Evolutionary conservation across 2,797 vertebrate species (phyloP), one percentile per base, ranked within the genome.

Genomic region (Nasua narica): DNA sequence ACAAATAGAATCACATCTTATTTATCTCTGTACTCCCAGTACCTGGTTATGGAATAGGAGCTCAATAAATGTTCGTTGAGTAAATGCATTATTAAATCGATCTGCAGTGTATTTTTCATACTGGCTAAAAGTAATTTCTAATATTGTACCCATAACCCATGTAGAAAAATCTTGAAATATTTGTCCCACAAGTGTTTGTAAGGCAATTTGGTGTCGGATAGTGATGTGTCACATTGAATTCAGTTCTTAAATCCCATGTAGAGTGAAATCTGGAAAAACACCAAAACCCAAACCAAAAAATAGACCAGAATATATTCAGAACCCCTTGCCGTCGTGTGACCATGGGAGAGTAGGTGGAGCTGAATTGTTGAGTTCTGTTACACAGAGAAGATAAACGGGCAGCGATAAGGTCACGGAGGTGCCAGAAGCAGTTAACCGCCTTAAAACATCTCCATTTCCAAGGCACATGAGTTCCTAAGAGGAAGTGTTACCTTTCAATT

Each of bases 381-480:
- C 18, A 69, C 0, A 79, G 14, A 70, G 12, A 83, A 35, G 35
- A 77, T 46, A 90, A 91, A 95, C 37, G n/a, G 91, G 60, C 72
- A 79, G 77, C 8, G 15, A 81, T 0, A 62, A 21, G n/a, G 40
- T 50, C 56, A 72, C 70, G 35, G 32, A 91, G 29, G 54, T 91
- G 70, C 21, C 77, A 91, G 50, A 89, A 97, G 79, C n/a, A 56
- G 83, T 90, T 60, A 92, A 97, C 86, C 62, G 92, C 14, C 60
- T 78, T 83, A 25, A 77, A 98, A 0, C 4, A 87, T 85, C 35
- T 69, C 48, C 1, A 54, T 87, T 92, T 94, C 58, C 88, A 67
- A 81, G 78, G 82, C 43, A 97, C 97, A 96, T 79, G 83, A 83
- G 87, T 94, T 93, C 72, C 86, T 92, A 98, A 95, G 88, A 91